Base-by-base conservation (phyloP, 2,797 vertebrate genomes). In the Crenuchus spilurus region DNA sequence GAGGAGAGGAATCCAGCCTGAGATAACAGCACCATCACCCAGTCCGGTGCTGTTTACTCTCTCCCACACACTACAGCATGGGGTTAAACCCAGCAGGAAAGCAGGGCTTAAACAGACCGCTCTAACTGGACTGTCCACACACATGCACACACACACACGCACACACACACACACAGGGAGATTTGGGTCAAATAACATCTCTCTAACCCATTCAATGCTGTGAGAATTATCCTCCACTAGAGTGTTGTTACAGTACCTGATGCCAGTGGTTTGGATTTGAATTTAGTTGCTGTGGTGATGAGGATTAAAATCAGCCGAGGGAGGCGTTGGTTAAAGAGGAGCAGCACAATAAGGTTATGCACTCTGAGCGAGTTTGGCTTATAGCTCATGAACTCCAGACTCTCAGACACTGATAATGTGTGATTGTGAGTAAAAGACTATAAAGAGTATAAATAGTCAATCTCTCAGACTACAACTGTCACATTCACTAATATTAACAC, bases 191-290 rank as follows among this genome's bases (percentile, higher is more conserved):
- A n/a, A 49, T 28, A 55, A 10, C 6, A 1, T 72, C 52, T 51
- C 42, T 31, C 75, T 52, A 57, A 57, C 42, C 62, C 44, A 39
- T 46, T 48, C 49, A 49, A 44, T 26, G 67, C 54, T 24, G 52
- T 42, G 57, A 33, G 42, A 33, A 54, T 68, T 55, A 80, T 37
- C 66, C 61, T 7, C 30, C 35, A 52, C 54, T 61, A n/a, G 76
- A 79, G 77, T 82, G 87, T 88, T 86, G 83, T 46, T 68, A 31
- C 28, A 63, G 73, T 68, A 81, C 73, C 84, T 76, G 18, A 33
- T 69, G 79, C 83, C 75, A 77, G 75, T 81, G 77, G 83, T 79
- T 74, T 82, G 72, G 79, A 85, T 84, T 86, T 80, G 66, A 85
- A 85, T 84, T 54, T 75, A 79, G 80, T 81, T 78, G 84, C 75